Evolutionary conservation across 2,113 vertebrate genomes (phyloP).

Genomic region (Cottus gobio): DNA sequence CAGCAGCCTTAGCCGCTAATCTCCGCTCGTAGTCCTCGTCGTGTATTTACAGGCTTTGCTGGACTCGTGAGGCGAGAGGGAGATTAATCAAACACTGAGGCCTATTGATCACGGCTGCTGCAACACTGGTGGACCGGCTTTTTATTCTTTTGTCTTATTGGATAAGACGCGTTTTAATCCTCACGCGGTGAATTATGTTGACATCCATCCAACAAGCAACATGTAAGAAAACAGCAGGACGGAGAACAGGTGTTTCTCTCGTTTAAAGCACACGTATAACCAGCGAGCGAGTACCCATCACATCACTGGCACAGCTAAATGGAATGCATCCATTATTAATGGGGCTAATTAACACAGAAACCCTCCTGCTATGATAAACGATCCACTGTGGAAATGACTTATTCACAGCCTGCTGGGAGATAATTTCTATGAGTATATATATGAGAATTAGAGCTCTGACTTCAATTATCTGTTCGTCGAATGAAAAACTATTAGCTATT

Average conservation of each 20-base stretch:
- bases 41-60: constrained; percentile 68
- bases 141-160: constrained; percentile 12
- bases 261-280: neutral
- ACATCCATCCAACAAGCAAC: neutral
- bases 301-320: constrained; percentile 16
- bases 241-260: neutral
- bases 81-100: constrained; percentile 78
- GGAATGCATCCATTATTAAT: constrained; percentile 35
- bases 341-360: constrained; percentile 3
- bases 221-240: neutral
- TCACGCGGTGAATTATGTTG: constrained; percentile 18
- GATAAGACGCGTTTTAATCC: constrained; percentile 55
- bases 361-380: constrained; percentile 11
- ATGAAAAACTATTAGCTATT: too few species aligned
- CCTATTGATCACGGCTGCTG: constrained; percentile 66
- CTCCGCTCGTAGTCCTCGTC: constrained; percentile 38
- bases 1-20: constrained; percentile 62
- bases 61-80: constrained; percentile 74
- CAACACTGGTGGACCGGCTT: neutral
- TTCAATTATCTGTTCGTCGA: neutral
- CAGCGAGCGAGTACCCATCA: neutral
- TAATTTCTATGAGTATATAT: neutral
- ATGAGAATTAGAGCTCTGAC: neutral
- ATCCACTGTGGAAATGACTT: neutral
- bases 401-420: constrained; percentile 12